A percentile compares a stretch with the other conserved stretches of the same genome.
Conservation (phyloP, 2,797 vertebrate species). For the Prunella strophiata region DNA sequence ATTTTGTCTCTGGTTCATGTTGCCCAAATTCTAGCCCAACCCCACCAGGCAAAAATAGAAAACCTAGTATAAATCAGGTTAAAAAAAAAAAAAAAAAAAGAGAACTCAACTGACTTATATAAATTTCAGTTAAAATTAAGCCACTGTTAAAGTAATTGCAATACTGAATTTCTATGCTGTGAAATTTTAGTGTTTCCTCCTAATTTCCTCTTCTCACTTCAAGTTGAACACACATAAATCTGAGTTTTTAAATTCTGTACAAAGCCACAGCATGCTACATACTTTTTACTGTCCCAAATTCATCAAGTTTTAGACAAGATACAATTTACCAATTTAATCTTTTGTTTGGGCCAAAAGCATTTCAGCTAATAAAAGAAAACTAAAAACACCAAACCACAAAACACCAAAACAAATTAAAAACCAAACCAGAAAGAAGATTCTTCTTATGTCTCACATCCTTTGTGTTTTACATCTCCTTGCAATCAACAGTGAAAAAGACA, state of each 20-base stretch:
- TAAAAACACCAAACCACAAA: neutral
- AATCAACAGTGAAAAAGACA: neutral
- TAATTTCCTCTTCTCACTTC: neutral
- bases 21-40: neutral
- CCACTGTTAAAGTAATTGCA: neutral
- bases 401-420: neutral
- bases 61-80: neutral
- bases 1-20: neutral
- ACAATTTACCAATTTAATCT: neutral
- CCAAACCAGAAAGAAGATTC: neutral
- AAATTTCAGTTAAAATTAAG: neutral
- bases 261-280: neutral
- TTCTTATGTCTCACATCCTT: neutral
- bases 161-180: neutral
- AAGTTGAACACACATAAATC: neutral
- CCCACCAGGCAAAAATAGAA: neutral
- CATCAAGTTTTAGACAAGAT: neutral
- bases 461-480: neutral
- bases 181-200: neutral
- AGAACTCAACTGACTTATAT: neutral
- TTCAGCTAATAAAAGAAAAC: neutral
- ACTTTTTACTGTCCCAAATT: neutral
- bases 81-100: neutral
- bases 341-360: neutral
- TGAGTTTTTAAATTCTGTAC: neutral